phyloP scores from a whole-genome alignment of 2,113 vertebrate genomes.

The Thalassoma bifasciatum region DNA sequence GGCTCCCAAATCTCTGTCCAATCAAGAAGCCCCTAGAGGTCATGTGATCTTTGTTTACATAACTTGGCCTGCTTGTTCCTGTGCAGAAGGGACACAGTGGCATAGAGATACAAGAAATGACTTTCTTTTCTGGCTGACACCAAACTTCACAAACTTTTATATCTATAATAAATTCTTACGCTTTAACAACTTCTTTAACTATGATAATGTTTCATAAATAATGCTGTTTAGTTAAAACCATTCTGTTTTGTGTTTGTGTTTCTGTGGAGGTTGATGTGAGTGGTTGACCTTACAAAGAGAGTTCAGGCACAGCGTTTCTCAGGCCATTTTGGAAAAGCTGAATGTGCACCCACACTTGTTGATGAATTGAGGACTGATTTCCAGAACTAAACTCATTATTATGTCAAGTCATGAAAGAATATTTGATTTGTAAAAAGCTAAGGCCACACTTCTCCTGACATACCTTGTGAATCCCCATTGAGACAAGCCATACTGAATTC shows the following conservation, averaged over 20 bases:
- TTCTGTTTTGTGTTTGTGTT: not conserved
- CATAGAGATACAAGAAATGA: not conserved
- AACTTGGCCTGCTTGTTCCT: not conserved
- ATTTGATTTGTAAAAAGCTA: not conserved
- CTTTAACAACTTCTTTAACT: too few relatives aligned
- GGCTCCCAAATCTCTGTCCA: constrained; percentile 17
- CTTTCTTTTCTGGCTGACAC: not conserved
- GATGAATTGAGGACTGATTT: not conserved
- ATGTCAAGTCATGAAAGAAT: not conserved
- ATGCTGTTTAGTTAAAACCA: not conserved
- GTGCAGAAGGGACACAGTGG: not conserved
- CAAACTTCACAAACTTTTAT: not conserved
- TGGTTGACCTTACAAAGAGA: not conserved
- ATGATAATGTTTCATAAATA: too few relatives aligned
- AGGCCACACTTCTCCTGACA: too few relatives aligned
- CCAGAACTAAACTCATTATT: not conserved
- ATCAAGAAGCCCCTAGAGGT: not conserved
- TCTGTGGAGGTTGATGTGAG: not conserved
- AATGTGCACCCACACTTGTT: not conserved
- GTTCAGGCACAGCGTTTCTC: not conserved
- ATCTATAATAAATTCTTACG: too few relatives aligned
- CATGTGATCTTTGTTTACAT: constrained; percentile 32
- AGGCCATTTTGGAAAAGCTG: not conserved
- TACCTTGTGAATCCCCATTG: not conserved
- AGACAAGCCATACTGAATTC: not conserved